A percentile compares a stretch with the other conserved stretches of the same genome.
phyloP scores from a whole-genome alignment of 2,888 invertebrate genomes.

The Podabrus alpinus region DNA sequence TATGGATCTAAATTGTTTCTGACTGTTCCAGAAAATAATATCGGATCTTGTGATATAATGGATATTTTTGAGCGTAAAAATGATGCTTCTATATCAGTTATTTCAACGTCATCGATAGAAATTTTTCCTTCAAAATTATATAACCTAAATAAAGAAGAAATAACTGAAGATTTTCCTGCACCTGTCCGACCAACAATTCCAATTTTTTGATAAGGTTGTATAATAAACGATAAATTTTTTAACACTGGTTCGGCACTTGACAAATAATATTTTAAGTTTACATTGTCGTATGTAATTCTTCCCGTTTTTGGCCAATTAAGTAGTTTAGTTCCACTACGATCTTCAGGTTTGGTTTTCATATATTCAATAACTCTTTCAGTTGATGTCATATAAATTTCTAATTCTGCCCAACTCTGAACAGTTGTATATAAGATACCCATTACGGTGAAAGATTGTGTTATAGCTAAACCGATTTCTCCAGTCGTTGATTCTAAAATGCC shows the following conservation, averaged over 20 bases:
- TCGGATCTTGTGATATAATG: slow-evolving; percentile 86
- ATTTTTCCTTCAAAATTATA: slow-evolving; percentile 79
- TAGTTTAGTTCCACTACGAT: background rate
- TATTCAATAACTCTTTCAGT: background rate
- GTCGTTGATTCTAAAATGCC: background rate
- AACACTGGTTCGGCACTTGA: slow-evolving; percentile 74
- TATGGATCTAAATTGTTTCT: slow-evolving; percentile 90
- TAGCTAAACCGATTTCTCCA: background rate
- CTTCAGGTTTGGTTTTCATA: background rate
- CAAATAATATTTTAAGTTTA: slow-evolving; percentile 75
- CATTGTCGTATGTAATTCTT: slow-evolving; percentile 67
- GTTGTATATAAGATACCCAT: background rate
- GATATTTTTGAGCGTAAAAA: slow-evolving; percentile 78
- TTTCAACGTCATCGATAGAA: slow-evolving; percentile 78
- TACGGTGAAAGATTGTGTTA: background rate
- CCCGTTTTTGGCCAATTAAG: slow-evolving; percentile 74
- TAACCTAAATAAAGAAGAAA: slow-evolving; percentile 80
- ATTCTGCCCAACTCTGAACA: background rate
- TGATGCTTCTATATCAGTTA: slow-evolving; percentile 71
- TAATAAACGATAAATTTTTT: slow-evolving; percentile 68
- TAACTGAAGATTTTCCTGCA: slow-evolving; percentile 79
- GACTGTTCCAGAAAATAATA: slow-evolving; percentile 84
- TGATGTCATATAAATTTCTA: background rate
- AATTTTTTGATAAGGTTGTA: slow-evolving; percentile 72
- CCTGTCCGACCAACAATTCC: slow-evolving; percentile 85